phyloP scores from a whole-genome alignment of 2,113 vertebrate species.

The Willisornis vidua region DNA sequence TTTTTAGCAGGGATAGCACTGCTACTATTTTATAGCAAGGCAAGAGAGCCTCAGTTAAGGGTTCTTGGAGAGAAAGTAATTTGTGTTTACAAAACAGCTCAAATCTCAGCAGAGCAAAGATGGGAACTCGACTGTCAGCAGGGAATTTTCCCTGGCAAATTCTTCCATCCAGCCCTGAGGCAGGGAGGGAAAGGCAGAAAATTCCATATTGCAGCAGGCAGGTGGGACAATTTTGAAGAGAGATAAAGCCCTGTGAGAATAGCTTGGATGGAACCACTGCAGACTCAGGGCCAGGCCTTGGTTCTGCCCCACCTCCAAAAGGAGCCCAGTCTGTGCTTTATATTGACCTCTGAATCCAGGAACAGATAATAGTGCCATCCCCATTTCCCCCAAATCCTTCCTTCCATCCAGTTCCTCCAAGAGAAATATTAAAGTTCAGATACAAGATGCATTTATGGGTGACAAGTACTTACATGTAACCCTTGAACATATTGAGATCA shows the following conservation, averaged over 20 bases:
- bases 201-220: neutral
- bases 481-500: slow-evolving; percentile 89
- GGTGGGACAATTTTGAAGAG: neutral
- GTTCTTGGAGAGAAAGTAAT: slow-evolving; percentile 5
- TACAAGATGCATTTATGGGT: neutral
- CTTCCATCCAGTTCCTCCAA: neutral
- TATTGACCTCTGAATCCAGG: neutral
- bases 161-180: neutral
- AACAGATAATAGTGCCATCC: neutral
- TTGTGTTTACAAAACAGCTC: neutral
- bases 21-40: neutral
- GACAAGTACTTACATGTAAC: slow-evolving; percentile 83
- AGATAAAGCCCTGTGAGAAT: neutral
- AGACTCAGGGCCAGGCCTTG: neutral
- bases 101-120: neutral
- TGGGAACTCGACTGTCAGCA: neutral
- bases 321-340: neutral
- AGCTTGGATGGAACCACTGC: neutral
- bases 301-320: neutral
- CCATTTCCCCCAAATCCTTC: neutral
- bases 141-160: neutral
- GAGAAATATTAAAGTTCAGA: neutral
- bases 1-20: neutral
- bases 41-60: neutral
- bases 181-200: neutral